A percentile compares a stretch with the other conserved stretches of the same genome.
These are phyloP conservation scores for Vulpes vulpes DNA, from an alignment of 2,113 vertebrate species.

Conservation along the genomic window DNA sequence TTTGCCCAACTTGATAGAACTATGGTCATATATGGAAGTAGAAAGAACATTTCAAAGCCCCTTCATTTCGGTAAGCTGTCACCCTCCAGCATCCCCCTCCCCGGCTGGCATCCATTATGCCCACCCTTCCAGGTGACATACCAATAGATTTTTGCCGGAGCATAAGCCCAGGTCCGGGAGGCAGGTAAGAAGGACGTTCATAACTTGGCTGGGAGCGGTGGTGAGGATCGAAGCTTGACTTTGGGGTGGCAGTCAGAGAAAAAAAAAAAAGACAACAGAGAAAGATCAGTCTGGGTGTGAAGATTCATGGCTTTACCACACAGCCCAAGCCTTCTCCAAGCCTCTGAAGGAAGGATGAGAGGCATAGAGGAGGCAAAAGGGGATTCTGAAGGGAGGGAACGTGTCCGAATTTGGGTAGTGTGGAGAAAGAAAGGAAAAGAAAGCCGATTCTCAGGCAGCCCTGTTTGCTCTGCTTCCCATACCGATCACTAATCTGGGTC, in stretches of 20 bases:
- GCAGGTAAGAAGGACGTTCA: slow-evolving; percentile 92
- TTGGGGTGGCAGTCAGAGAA: slow-evolving; percentile 32
- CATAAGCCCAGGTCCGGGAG: slow-evolving; percentile 92
- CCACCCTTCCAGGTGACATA: slow-evolving; percentile 83
- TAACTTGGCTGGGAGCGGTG: slow-evolving; percentile 91
- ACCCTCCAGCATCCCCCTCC: not conserved
- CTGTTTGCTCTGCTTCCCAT: too few relatives aligned
- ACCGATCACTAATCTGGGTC: not conserved
- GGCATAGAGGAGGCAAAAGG: not conserved
- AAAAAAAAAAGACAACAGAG: not conserved
- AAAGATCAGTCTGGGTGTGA: not conserved
- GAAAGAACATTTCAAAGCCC: not conserved
- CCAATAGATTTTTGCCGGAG: slow-evolving; percentile 97
- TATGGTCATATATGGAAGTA: not conserved
- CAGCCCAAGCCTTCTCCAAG: not conserved
- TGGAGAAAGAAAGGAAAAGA: not conserved
- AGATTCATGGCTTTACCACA: accelerated
- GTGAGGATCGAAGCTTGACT: slow-evolving; percentile 92
- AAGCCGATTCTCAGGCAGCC: not conserved
- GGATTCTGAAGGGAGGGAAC: not conserved
- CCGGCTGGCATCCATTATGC: accelerated
- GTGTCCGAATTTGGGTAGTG: not conserved
- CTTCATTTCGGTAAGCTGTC: not conserved
- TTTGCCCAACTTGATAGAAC: not conserved
- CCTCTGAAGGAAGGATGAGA: not conserved